Percentiles rank a stretch among this genome's conserved stretches.
These are phyloP conservation scores for Amazona guildingii DNA, from an alignment of 2,113 vertebrate species.

Conservation along the genomic window DNA sequence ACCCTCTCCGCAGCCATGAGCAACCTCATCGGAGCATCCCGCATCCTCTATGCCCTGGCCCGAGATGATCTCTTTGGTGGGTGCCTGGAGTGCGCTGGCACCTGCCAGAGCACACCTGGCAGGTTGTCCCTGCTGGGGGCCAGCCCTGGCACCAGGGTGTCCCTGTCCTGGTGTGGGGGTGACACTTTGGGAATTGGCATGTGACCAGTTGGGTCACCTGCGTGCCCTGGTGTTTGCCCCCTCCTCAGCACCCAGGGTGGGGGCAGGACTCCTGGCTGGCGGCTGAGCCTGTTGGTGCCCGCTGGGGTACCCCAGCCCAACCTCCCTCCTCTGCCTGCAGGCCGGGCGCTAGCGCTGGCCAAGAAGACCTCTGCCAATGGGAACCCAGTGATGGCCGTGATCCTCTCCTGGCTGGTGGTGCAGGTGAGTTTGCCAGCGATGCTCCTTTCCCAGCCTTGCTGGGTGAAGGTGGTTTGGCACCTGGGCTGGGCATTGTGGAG, in stretches of 20 bases:
- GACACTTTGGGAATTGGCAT: neutral
- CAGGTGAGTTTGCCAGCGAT: slow-evolving; percentile 70
- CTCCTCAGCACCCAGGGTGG: neutral
- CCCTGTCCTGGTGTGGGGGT: neutral
- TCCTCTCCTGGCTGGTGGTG: slow-evolving; percentile 89
- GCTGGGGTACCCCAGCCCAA: neutral
- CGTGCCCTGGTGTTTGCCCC: neutral
- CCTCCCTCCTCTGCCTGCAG: slow-evolving; percentile 11
- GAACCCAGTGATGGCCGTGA: slow-evolving; percentile 88
- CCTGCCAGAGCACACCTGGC: rapidly evolving
- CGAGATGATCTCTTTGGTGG: slow-evolving; percentile 88
- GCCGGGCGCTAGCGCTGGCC: slow-evolving; percentile 77
- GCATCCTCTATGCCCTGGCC: slow-evolving; percentile 88
- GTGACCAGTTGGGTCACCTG: neutral
- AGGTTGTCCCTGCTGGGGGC: neutral
- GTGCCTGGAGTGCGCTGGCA: neutral
- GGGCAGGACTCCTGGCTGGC: neutral
- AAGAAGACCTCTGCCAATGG: slow-evolving; percentile 83
- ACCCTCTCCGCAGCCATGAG: slow-evolving; percentile 90
- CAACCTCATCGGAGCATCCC: slow-evolving; percentile 89
- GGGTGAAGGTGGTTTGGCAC: neutral
- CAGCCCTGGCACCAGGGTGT: neutral
- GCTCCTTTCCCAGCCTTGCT: rapidly evolving
- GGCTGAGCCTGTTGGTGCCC: neutral
- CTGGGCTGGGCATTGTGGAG: neutral